Evolutionary conservation across 2,888 invertebrate genomes (phyloP), one percentile per base, ranked within the genome.

Genomic region (Euzophera pinguis): DNA sequence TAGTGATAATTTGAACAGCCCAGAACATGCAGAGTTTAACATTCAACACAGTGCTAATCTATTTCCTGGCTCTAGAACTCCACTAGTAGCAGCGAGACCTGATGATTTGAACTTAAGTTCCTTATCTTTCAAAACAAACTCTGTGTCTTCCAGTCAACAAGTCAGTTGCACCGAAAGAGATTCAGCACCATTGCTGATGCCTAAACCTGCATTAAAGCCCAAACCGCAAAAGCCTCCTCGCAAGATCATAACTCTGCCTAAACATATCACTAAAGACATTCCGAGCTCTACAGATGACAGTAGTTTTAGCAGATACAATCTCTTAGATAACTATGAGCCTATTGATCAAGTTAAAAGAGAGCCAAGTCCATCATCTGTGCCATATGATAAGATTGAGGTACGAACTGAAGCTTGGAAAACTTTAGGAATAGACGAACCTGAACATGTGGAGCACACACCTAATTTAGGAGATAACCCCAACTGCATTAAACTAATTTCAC

Each of bases 331-430:
- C 63, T 84, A 91, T 75, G 86, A 91, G 65, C 90, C 91, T 27
- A 84, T 86, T 62, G 86, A 86, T 48, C 83, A 82, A 63, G 84
- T 90, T 3, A 91, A 91, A 54, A 85, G 90, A 56, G 91, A 92
- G 61, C 69, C 69, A 9, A 84, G 83, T 63, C 82, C 84, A 53
- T 74, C 78, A 48, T 78, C 78, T 52, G 81, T 84, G 74, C 91
- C 93, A 68, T 96, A 96, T 77, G 96, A 96, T 70, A 91, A 93
- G 70, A 93, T 96, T 22, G 95, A 95, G 84, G 92, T 94, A 5
- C 91, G 95, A 56, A 94, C 91, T 65, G 94, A 96, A 65, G 96
- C 96, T 7, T 96, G 96, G 96, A 93, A 93, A 72, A 96, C 96
- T 0, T 88, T 95, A 56, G 96, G 96, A 0, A 91, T 95, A 14